Evolutionary conservation across 2,888 invertebrate species (phyloP), one percentile per base, ranked within the genome.

Genomic region (Plebejus argus): DNA sequence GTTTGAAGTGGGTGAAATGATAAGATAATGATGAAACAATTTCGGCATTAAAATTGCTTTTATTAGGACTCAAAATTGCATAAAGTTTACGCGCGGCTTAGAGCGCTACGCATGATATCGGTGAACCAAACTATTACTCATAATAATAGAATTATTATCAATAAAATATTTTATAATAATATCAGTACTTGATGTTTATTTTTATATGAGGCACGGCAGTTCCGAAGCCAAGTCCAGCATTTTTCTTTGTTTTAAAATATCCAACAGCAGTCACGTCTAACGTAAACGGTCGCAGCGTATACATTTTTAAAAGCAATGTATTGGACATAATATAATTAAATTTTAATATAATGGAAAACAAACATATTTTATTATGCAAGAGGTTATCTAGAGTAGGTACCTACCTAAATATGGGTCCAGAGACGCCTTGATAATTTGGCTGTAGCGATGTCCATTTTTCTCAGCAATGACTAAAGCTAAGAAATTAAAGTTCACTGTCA

Each of bases 1-100:
- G 87, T 80, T 86, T 93, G 88, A 90, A 92, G 92, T 92, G 92
- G 89, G 86, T 86, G 85, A 79, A 82, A 84, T 83, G 93, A 93
- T 93, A 93, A 93, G 90, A 83, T 81, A 83, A 82, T 86, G 89
- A 86, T 87, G 88, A 84, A 88, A 86, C 80, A 82, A 87, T 85
- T 85, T 81, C 84, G 83, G 80, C 83, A 86, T 89, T 89, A 87
- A 85, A 87, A 90, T 90, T 89, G 88, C 88, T 85, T 72, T 45
- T 72, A 28, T 77, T 77, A 77, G 39, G 45, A 77, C 58, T 74
- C 72, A 77, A 77, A 77, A 10, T 77, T 58, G 77, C 61, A 23
- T 83, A 86, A 85, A 88, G 86, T 86, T 86, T 82, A 82, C 56
- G 76, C 56, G 56, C 15, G 23, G 45, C 77, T 58, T 72, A 49